phyloP scores from a whole-genome alignment of 2,888 invertebrate genomes.

The Imbricaverruca yamaguchii region DNA sequence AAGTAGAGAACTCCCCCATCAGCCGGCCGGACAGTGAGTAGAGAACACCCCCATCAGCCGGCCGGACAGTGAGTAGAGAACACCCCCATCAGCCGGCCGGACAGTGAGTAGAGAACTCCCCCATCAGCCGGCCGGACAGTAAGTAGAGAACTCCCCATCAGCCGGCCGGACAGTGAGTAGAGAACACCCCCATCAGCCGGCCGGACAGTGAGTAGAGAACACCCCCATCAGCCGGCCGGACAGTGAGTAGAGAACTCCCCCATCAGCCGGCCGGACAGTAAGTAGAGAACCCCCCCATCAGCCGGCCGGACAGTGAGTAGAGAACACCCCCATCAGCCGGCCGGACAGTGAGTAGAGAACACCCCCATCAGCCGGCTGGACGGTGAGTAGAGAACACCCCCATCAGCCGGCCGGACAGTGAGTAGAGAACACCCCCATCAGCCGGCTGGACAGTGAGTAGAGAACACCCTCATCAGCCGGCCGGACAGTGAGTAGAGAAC shows the following conservation, averaged over 20 bases:
- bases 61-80: too few species aligned
- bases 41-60: neutral
- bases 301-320: conserved; percentile 71
- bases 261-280: too few species aligned
- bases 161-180: conserved; percentile 71
- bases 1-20: too few species aligned
- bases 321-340: neutral
- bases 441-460: conserved; percentile 71
- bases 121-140: too few species aligned
- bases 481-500: too few species aligned
- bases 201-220: too few species aligned
- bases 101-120: conserved; percentile 46
- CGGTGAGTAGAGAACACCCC: conserved; percentile 41
- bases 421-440: conserved; percentile 85
- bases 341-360: too few species aligned
- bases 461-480: neutral
- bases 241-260: conserved; percentile 41
- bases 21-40: conserved; percentile 75
- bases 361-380: conserved; percentile 91
- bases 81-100: conserved; percentile 89
- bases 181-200: neutral
- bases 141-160: too few species aligned
- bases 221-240: conserved; percentile 91
- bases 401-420: too few species aligned
- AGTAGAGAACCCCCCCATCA: too few species aligned